Base-by-base conservation (phyloP, 1,140 invertebrate genomes). In the Plectus sambesii region DNA sequence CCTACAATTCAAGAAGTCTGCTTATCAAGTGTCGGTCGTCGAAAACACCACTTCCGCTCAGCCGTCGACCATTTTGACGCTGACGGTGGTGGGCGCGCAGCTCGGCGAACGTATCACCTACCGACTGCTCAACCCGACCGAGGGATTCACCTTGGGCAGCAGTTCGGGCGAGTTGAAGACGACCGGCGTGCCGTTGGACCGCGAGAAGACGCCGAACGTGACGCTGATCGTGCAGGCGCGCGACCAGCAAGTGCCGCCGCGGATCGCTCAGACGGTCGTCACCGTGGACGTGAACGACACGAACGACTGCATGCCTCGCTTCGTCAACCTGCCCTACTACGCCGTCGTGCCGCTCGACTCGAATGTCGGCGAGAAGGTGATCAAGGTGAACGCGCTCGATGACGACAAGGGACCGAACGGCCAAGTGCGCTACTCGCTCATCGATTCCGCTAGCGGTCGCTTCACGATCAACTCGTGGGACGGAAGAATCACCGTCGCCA, bases 301-400 rank as follows among this genome's bases (percentile, higher is more conserved):
- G 6, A 65, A 65, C 39, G 62, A 65, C 35, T 59, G 55, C 15
- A 50, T 42, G 43, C 42, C 9, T 33, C 0, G 12, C 5, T 51
- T 51, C 23, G 23, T 51, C 49, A 52, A 53, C 49, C n/a, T 20
- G 47, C 49, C 49, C 3, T 51, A 51, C 26, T 30, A 51, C 30
- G 24, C 38, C 22, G 49, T 51, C 19, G 49, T 42, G 23, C 38
- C 44, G 5, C 30, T 24, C 17, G 57, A 73, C 53, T 55, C 61
- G 0, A 35, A 26, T 23, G 56, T 69, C 2, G 72, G 72, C 8
- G 64, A 62, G 2, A 66, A 59, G n/a, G 35, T 75, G 5, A 51
- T 75, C 1, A 58, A 51, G 6, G 59, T 74, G 22, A 58, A 63
- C 17, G 73, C 73, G n/a, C 69, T 60, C 1, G 73, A 75, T 53